phyloP scores from a whole-genome alignment of 1,140 invertebrate species.

The Gryon sp. region DNA sequence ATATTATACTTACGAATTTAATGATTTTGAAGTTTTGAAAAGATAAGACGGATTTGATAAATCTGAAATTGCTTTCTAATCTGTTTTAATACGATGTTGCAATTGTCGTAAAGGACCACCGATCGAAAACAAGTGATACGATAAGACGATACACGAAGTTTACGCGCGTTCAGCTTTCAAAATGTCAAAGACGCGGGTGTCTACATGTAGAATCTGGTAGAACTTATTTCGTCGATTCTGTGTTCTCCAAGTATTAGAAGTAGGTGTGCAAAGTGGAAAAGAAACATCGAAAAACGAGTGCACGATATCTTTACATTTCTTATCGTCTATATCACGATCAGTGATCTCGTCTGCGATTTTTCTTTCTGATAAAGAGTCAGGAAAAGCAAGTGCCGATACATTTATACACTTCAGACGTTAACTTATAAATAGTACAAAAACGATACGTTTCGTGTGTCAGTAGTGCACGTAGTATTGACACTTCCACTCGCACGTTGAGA shows the following conservation, averaged over 20 bases:
- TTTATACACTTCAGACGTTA: conserved; percentile 44
- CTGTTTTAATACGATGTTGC: conserved; percentile 47
- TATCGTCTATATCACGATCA: conserved; percentile 15
- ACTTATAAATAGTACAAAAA: conserved; percentile 43
- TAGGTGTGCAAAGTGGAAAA: background rate
- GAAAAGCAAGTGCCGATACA: conserved; percentile 36
- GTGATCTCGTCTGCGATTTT: conserved; percentile 35
- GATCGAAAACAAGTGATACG: conserved; percentile 27
- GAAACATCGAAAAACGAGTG: conserved; percentile 4
- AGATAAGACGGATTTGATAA: conserved; percentile 33
- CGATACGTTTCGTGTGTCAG: conserved; percentile 34
- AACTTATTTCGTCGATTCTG: conserved; percentile 1
- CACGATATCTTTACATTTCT: conserved; percentile 19
- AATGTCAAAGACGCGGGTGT: conserved; percentile 46
- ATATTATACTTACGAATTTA: too few species aligned
- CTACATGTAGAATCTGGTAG: background rate
- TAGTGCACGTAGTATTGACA: conserved; percentile 40
- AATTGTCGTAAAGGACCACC: conserved; percentile 38
- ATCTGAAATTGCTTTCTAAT: conserved; percentile 50
- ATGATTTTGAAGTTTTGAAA: background rate
- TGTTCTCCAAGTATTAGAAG: conserved; percentile 16
- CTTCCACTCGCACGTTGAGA: conserved; percentile 30
- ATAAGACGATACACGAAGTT: conserved; percentile 43
- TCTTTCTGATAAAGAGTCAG: conserved; percentile 39
- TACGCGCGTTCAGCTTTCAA: conserved; percentile 27